Percentiles rank a stretch among this genome's conserved stretches.
phyloP scores from a whole-genome alignment of 2,113 vertebrate species.

The Pterophyllum scalare region DNA sequence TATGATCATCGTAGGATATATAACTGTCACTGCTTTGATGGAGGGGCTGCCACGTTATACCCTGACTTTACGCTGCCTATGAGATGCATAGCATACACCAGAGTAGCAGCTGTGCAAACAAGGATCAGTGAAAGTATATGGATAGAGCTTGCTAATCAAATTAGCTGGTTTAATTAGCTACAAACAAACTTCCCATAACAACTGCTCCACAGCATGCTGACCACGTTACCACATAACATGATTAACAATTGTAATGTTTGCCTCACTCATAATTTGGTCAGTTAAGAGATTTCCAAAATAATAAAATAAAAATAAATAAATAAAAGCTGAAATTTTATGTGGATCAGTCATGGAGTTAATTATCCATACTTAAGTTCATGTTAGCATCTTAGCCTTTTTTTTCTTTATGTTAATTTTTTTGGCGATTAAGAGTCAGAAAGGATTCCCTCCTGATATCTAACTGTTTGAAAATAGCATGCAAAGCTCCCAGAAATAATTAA shows the following conservation, averaged over 20 bases:
- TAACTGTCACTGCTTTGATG: background rate
- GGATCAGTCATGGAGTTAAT: too few relatives aligned
- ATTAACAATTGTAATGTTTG: too few relatives aligned
- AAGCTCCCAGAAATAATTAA: background rate
- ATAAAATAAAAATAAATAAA: too few relatives aligned
- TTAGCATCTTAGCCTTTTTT: background rate
- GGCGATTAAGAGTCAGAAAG: background rate
- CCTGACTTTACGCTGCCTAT: background rate
- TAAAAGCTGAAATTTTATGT: too few relatives aligned
- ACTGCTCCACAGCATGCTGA: too few relatives aligned
- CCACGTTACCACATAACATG: too few relatives aligned
- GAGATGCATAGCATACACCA: too few relatives aligned
- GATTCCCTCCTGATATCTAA: background rate
- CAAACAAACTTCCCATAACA: too few relatives aligned
- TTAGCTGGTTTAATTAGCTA: background rate
- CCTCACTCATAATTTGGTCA: too few relatives aligned
- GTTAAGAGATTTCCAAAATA: too few relatives aligned
- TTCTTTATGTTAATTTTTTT: background rate
- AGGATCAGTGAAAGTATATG: background rate
- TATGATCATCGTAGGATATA: background rate
- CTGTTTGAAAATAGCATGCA: background rate
- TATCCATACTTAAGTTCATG: too few relatives aligned
- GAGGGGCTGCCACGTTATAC: too few relatives aligned
- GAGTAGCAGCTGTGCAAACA: background rate
- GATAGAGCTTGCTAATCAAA: background rate